Percentiles rank a stretch among this genome's conserved stretches.
phyloP scores from a whole-genome alignment of 1,140 invertebrate genomes.

The Polyergus mexicanus region DNA sequence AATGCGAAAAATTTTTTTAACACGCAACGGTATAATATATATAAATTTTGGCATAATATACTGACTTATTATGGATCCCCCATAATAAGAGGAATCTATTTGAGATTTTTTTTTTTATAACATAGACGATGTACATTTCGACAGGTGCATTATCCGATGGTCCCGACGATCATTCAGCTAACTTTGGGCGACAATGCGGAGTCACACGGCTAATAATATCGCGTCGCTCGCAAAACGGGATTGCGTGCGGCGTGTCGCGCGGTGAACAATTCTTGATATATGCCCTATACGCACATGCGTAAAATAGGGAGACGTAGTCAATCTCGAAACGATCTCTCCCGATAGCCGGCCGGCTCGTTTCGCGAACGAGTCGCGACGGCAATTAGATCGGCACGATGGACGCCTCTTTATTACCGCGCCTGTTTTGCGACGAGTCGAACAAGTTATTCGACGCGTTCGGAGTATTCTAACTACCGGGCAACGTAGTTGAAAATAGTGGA shows the following conservation, averaged over 20 bases:
- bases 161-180: neutral
- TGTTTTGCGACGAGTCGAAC: conserved; percentile 74
- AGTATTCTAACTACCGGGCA: conserved; percentile 51
- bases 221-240: neutral
- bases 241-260: neutral
- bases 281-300: neutral
- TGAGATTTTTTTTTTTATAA: neutral
- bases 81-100: neutral
- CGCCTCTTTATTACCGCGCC: conserved; percentile 68
- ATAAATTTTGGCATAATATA: too few species aligned
- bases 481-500: conserved; percentile 71
- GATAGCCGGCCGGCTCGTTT: conserved; percentile 29
- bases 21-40: too few species aligned
- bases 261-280: conserved; percentile 6
- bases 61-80: too few species aligned
- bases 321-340: conserved; percentile 21
- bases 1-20: too few species aligned
- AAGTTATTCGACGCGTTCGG: conserved; percentile 68
- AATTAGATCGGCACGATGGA: conserved; percentile 45
- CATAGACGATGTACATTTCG: neutral
- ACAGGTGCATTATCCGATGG: neutral
- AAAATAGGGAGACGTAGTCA: neutral
- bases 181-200: neutral
- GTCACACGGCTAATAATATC: neutral
- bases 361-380: conserved; percentile 22